Base-by-base conservation (phyloP, 2,797 vertebrate species). In the Discoglossus pictus region DNA sequence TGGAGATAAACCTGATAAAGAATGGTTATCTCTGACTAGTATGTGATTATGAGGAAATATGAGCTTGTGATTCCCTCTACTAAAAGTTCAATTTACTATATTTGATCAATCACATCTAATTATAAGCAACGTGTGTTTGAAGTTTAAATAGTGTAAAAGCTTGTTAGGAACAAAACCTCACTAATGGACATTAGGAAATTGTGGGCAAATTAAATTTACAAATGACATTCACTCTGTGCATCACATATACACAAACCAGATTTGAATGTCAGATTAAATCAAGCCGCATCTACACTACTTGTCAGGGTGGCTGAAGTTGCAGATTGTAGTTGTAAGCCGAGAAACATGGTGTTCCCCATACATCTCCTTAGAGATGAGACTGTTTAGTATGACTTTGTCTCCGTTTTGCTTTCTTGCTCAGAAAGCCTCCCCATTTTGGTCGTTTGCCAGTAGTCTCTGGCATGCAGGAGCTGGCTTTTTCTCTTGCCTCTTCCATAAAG, bases 91-190 rank as follows among this genome's bases (percentile, higher is more conserved):
- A 68, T 68, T 68, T 61, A 27, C 65, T 27, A 46, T 68, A 46
- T 68, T 68, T 61, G 38, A 61, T 61, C 36, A 46, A 68, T 53
- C 56, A 25, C 31, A 44, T 68, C 65, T 68, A 68, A 68, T 68
- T 68, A 53, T 56, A 36, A 61, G 16, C 56, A 7, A 15, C 36
- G 52, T 56, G 34, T 58, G 24, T 64, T 63, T 70, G 59, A 70
- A 40, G 59, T 70, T 12, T 34, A 56, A 56, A 58, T 40, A 25
- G 35, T 64, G 44, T 56, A 70, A 70, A 55, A 63, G 67, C 40
- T 50, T 34, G 12, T 34, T 52, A 24, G 25, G 44, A 68, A 59
- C 35, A 59, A 23, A 23, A 34, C 34, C 21, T 34, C 59, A 16
- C 46, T 69, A 70, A 63, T 56, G 52, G 52, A 50, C 68, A 63